Conservation (phyloP, 2,113 vertebrate species). For the Hippocampus guttulatus region DNA sequence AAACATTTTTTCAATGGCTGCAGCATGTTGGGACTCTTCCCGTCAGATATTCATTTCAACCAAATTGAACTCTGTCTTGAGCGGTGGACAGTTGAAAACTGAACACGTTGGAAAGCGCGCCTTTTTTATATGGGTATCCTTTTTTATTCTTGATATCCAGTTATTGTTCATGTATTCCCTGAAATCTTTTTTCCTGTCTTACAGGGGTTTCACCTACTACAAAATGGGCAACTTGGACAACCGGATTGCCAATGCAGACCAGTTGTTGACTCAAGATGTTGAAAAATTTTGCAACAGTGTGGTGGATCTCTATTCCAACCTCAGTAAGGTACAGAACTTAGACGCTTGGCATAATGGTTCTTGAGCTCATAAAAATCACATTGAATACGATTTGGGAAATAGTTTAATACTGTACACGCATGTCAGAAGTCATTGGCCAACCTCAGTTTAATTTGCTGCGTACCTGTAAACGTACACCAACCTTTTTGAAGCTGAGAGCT, state of each 20-base stretch:
- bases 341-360: background rate
- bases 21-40: no score
- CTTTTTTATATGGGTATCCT: no score
- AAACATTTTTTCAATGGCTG: no score
- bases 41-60: no score
- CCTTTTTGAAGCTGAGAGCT: no score
- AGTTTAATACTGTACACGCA: background rate
- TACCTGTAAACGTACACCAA: background rate
- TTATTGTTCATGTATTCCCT: background rate
- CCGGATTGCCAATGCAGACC: constrained; percentile 94
- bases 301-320: constrained; percentile 96
- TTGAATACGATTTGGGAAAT: background rate
- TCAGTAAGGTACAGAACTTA: constrained; percentile 83
- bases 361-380: background rate
- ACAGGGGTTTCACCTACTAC: constrained; percentile 91
- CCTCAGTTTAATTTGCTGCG: background rate
- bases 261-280: constrained; percentile 95
- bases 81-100: no score
- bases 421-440: background rate
- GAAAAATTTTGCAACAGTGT: constrained; percentile 98
- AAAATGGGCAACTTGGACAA: constrained; percentile 99
- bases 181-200: constrained; percentile 1
- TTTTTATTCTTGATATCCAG: no score
- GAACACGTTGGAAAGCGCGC: no score
- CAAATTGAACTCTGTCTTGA: no score